Evolutionary conservation across 2,888 invertebrate genomes (phyloP).

Genomic region (Drosophila prostipennis): DNA sequence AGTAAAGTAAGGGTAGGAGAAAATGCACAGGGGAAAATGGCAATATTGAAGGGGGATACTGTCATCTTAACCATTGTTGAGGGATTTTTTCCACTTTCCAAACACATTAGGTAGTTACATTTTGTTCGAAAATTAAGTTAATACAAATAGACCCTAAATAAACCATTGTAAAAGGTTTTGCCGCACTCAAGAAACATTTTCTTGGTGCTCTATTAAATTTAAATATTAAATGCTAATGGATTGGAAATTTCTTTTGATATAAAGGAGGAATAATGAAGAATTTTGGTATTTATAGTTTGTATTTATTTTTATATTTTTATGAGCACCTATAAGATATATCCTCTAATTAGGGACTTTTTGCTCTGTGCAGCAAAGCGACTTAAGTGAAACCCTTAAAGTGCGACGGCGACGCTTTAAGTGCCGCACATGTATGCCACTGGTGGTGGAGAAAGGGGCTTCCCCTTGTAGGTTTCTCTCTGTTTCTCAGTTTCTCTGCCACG

Average conservation of each 20-base stretch:
- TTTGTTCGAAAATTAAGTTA: too few species aligned
- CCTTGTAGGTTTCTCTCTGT: slow-evolving; percentile 8
- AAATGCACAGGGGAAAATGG: slow-evolving; percentile 15
- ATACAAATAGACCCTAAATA: too few species aligned
- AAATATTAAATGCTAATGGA: too few species aligned
- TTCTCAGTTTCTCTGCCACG: slow-evolving; percentile 20
- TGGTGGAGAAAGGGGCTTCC: too few species aligned
- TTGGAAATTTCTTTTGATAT: too few species aligned
- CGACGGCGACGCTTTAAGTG: slow-evolving; percentile 68
- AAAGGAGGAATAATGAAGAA: too few species aligned
- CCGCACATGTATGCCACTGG: slow-evolving; percentile 40
- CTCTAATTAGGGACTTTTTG: background rate
- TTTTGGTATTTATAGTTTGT: too few species aligned
- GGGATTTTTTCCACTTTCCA: background rate
- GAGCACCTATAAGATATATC: background rate
- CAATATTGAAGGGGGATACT: background rate
- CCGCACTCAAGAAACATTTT: too few species aligned
- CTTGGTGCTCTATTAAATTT: too few species aligned
- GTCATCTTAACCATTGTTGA: background rate
- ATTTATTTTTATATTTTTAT: background rate
- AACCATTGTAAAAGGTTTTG: too few species aligned
- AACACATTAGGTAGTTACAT: background rate
- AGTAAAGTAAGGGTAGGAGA: background rate
- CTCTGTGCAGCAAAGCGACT: slow-evolving; percentile 46
- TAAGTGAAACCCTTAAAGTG: slow-evolving; percentile 78